Base-by-base conservation (phyloP, 2,113 vertebrate genomes). In the Prionailurus bengalensis region DNA sequence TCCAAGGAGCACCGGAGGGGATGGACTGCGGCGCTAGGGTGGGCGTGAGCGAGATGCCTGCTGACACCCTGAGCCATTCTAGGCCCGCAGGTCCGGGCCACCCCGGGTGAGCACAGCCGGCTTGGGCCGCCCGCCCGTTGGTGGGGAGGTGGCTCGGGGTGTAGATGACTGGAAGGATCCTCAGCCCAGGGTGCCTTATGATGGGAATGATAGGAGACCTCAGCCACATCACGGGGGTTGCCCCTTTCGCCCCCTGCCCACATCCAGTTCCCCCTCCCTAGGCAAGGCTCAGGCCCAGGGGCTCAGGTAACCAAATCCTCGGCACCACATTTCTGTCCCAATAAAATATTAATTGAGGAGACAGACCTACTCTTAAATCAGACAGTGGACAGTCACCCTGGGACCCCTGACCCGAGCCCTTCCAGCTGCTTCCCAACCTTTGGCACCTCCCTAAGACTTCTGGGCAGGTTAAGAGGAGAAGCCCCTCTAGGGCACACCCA, bases 331-430 rank as follows among this genome's bases (percentile, higher is more conserved):
- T 94, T 90, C 39, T 66, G 19, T 45, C 70, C 55, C 79, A 87
- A 25, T 92, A 63, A 96, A 96, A 96, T 80, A 95, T 87, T 97
- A 97, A 97, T 82, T 21, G 53, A 86, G 92, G 73, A 96, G 89
- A 70, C 23, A 68, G 92, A 80, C 58, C 74, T 83, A 27, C 71
- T 51, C 68, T 96, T 88, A 79, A 94, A 85, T 71, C 74, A 79
- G 84, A 61, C 53, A 29, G 48, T 45, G 74, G 51, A 29, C 1
- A 14, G 29, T 39, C 27, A 94, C 55, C 39, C 48, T 15, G 51
- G 66, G 93, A 68, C 66, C 85, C 94, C 89, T 90, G 33, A 76
- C 87, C 58, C 85, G 17, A 3, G 21, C 23, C 89, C 36, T 66
- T 25, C 17, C 39, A 91, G 15, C 15, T 8, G 78, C 70, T 61